Percentiles rank a stretch among this genome's conserved stretches.
phyloP scores from a whole-genome alignment of 2,888 invertebrate genomes.

The Acleris literana region DNA sequence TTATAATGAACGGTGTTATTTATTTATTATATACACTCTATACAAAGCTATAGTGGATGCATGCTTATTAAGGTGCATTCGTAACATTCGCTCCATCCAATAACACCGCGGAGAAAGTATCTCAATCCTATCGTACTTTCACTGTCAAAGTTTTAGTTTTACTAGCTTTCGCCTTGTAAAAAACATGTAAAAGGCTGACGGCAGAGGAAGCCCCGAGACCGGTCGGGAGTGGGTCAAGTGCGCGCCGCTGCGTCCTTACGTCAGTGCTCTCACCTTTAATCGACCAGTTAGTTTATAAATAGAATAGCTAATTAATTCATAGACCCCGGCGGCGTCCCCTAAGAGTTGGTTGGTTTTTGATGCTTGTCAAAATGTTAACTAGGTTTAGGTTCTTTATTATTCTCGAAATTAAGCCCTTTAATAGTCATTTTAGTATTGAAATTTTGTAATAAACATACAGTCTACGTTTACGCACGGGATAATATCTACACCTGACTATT shows the following conservation, averaged over 20 bases:
- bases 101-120: conserved; percentile 62
- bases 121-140: conserved; percentile 63
- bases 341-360: not conserved
- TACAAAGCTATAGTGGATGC: conserved; percentile 1
- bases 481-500: too few species aligned
- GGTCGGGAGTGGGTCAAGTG: conserved; percentile 74
- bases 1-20: too few species aligned
- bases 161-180: conserved; percentile 42
- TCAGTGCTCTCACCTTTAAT: conserved; percentile 59
- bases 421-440: too few species aligned
- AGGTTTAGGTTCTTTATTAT: too few species aligned
- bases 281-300: conserved; percentile 47
- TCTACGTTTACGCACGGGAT: too few species aligned
- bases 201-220: conserved; percentile 46
- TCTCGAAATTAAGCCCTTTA: too few species aligned
- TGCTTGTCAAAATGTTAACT: not conserved
- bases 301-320: conserved; percentile 53
- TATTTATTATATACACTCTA: not conserved
- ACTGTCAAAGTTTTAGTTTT: conserved; percentile 47
- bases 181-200: conserved; percentile 55
- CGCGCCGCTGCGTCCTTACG: conserved; percentile 56
- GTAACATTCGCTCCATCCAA: conserved; percentile 40
- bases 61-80: conserved; percentile 12
- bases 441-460: too few species aligned
- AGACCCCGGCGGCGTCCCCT: conserved; percentile 43